Evolutionary conservation across 2,797 vertebrate species (phyloP), one percentile per base, ranked within the genome.

Genomic region (Myotis planiceps): DNA sequence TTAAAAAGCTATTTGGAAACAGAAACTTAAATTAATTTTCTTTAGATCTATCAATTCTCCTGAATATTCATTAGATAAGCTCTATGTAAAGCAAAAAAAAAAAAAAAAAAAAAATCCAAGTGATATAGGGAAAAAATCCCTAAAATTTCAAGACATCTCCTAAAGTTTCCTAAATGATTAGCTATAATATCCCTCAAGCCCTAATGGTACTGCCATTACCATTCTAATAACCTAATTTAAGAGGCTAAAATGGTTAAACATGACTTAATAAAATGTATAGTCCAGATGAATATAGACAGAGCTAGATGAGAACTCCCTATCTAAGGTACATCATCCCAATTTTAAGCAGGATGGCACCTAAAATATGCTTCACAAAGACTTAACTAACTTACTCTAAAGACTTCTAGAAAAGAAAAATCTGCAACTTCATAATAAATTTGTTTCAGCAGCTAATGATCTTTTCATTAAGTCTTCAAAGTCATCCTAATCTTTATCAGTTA

Each of bases 1-100:
- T 68, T 51, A n/a, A 85, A 92, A 91, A 97, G 21, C 7, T 78
- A 51, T 34, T 55, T 96, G 42, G 45, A 94, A 97, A 92, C 1
- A 95, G 29, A 39, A 95, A 65, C 55, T 68, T 37, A 80, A 87
- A 82, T 90, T 29, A 86, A 81, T 90, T 93, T 8, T 92, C 58
- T 79, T 91, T 49, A 81, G 60, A 49, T 7, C 42, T 45, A 76
- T 25, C 49, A 76, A 37, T 58, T 79, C 27, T 87, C 53, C 5
- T 45, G 13, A 63, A 53, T 81, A 84, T 21, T 86, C 42, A 47
- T 34, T 32, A 88, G 14, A 47, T 47, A 95, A 74, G 16, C n/a
- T 29, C 34, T 83, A 76, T 14, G 2, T 37, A 85, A 80, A 88
- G 29, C 13, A 79, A n/a, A n/a, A n/a, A n/a, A n/a, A n/a, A n/a